Evolutionary conservation across 2,888 invertebrate species (phyloP), one percentile per base, ranked within the genome.

Genomic region (Eremobia ochroleuca): DNA sequence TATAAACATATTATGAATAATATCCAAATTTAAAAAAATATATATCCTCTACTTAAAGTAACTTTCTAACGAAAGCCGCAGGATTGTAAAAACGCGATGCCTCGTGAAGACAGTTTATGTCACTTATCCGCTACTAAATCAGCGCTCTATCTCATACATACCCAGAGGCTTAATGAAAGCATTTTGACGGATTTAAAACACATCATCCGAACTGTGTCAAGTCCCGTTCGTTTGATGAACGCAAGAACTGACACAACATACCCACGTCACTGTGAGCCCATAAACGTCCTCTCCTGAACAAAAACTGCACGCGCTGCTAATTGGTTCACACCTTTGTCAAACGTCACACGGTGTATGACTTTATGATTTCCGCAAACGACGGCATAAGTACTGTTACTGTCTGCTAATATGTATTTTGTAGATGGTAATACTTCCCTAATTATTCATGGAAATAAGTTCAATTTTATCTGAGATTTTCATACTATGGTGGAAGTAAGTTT

Each of bases 241-340:
- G 25, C 25, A 72, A 65, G 18, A 68, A 69, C 59, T 46, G 40
- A 61, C 68, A 43, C 66, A 66, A 62, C 58, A 67, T 49, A 52
- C 9, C 34, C 34, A 59, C 46, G 31, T 40, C 74, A 49, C 68
- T 49, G 13, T 25, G 3, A 69, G 61, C 31, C 25, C 40, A 58
- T 67, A 74, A 73, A 79, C 49, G 52, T 77, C 83, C 28, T 64
- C 74, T 71, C 37, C 40, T 34, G 62, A 52, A 68, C 58, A 87
- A 85, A 85, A 86, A 85, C 25, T 70, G 68, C 55, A 64, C 73
- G 64, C 64, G 68, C 58, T 66, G 28, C 75, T 86, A 87, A 87
- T 85, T 86, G 87, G 82, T 85, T 86, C 85, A 87, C 86, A 87
- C 83, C 85, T 85, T 85, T 87, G 80, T 87, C 80, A 73, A 76